Evolutionary conservation across 2,888 invertebrate genomes (phyloP), one percentile per base, ranked within the genome.

Genomic region (Lottia scabra): DNA sequence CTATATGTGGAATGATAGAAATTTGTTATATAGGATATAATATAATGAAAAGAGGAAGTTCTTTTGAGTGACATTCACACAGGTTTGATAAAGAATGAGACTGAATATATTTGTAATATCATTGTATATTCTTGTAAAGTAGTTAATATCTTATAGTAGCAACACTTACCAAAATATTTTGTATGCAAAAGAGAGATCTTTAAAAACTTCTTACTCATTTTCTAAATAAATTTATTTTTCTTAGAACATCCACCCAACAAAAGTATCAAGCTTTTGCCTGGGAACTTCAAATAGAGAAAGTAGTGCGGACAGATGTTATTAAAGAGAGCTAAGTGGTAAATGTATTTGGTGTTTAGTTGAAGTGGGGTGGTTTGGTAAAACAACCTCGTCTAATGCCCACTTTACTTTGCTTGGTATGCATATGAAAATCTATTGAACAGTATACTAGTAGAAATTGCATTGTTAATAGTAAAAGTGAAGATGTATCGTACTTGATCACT

Each of bases 191-290:
- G 23, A 23, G 56, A 10, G 19, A 23, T 56, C 56, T 56, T 56
- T 56, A 19, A 56, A 56, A 56, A 56, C 23, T 56, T 56, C 56
- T 56, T 56, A 56, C 56, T 56, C 56, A 56, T 56, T 56, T 56
- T 56, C 56, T 56, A 56, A 56, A 56, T 56, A 56, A 56, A 56
- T 56, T 56, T 56, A 56, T 56, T 56, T 56, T 56, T 56, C 23
- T 56, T 12, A 56, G 56, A 56, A 56, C 56, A 56, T 56, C 56
- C 56, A 56, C 56, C 56, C 56, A 56, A 56, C 56, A 56, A 56
- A 56, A 19, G 56, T 56, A 56, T 56, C 56, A 56, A 56, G 56
- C 56, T 56, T 56, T 56, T 12, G 56, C 56, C 56, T 56, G 56
- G 56, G 56, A 56, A 56, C 56, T 23, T 56, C 56, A 56, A 56